These are phyloP conservation scores for Chaunax sp. DNA, from an alignment of 2,797 vertebrate genomes.

Conservation along the genomic window DNA sequence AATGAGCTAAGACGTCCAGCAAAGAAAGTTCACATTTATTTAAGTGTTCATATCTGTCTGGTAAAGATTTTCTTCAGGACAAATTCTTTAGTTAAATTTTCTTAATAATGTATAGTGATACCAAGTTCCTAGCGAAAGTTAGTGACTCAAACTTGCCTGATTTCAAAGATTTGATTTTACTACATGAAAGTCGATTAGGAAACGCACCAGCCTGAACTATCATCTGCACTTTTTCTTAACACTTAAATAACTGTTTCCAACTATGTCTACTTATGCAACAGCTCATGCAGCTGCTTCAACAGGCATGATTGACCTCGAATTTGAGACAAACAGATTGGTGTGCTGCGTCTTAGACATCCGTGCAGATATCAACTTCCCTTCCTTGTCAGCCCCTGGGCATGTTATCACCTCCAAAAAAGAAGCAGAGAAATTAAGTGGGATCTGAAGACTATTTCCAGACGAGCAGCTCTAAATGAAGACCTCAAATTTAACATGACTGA, in stretches of 20 bases:
- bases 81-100: not conserved
- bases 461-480: conserved; percentile 71
- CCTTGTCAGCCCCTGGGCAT: conserved; percentile 70
- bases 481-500: conserved; percentile 76
- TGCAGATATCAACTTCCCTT: conserved; percentile 72
- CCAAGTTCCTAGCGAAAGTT: not conserved
- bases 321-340: conserved; percentile 50
- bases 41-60: conserved; percentile 12
- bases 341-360: conserved; percentile 46
- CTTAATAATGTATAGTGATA: not conserved
- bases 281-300: conserved; percentile 48
- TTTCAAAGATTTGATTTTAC: conserved; percentile 3
- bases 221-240: conserved; percentile 30
- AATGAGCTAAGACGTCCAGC: conserved; percentile 48
- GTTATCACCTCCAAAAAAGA: conserved; percentile 76
- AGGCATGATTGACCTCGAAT: conserved; percentile 41
- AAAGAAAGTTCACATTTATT: conserved; percentile 27
- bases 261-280: conserved; percentile 23
- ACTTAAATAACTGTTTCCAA: conserved; percentile 29
- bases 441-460: conserved; percentile 65
- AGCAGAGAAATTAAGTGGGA: conserved; percentile 64
- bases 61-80: conserved; percentile 2
- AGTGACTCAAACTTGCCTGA: not conserved
- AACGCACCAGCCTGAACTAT: conserved; percentile 10
- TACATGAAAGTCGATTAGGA: not conserved